Evolutionary conservation across 2,797 vertebrate species (phyloP).

Genomic region (Gallinago nigripennis): DNA sequence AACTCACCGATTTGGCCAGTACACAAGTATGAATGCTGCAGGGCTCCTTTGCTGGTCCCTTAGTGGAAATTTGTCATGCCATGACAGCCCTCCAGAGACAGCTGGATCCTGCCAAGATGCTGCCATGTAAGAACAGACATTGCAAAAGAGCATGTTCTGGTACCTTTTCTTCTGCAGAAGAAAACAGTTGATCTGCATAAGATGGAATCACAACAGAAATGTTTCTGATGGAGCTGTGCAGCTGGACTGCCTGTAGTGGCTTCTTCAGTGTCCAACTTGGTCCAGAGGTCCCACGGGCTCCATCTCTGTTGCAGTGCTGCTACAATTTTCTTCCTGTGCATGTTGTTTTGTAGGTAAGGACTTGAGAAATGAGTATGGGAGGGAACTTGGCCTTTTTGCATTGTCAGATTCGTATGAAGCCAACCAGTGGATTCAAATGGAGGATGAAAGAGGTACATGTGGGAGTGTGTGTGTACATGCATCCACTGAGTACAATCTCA

Average conservation of each 20-base stretch:
- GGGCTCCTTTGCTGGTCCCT: not conserved
- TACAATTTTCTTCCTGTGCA: not conserved
- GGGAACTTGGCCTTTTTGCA: not conserved
- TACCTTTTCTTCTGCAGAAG: not conserved
- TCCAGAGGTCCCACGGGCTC: not conserved
- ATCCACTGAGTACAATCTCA: not conserved
- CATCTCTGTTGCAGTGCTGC: not conserved
- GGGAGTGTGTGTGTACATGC: not conserved
- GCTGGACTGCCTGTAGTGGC: not conserved
- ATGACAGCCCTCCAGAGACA: not conserved
- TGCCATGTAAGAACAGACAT: not conserved
- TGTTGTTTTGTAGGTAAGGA: not conserved
- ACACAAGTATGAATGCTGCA: not conserved
- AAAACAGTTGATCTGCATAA: not conserved
- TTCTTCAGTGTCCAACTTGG: not conserved
- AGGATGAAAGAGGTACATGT: not conserved
- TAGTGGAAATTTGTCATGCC: not conserved
- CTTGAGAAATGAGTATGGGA: not conserved
- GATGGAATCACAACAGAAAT: not conserved
- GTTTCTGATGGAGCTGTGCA: not conserved
- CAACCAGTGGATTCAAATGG: not conserved
- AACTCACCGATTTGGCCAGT: not conserved
- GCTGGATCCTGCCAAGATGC: not conserved
- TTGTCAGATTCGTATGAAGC: not conserved
- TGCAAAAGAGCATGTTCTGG: not conserved